These are phyloP conservation scores for Clarias platycephalus DNA, from an alignment of 2,797 vertebrate genomes.

Conservation along the genomic window DNA sequence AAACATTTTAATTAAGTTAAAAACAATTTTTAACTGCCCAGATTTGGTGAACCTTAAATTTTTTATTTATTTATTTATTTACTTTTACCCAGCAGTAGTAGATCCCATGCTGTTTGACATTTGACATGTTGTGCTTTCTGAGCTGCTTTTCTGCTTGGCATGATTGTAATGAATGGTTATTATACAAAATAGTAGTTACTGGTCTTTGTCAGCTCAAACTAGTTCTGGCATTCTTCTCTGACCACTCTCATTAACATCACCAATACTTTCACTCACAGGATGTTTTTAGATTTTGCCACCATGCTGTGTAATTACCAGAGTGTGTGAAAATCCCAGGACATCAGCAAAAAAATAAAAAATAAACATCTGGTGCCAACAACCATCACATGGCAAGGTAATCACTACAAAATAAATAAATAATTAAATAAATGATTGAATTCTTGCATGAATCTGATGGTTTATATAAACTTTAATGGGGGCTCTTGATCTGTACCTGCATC, in stretches of 20 bases:
- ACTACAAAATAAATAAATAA: no score
- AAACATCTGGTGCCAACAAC: background rate
- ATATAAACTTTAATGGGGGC: background rate
- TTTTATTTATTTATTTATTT: background rate
- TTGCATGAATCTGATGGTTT: background rate
- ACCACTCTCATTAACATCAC: background rate
- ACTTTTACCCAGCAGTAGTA: background rate
- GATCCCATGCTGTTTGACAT: background rate
- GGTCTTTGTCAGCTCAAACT: no score
- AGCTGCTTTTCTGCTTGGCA: slow-evolving; percentile 10
- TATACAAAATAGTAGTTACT: slow-evolving; percentile 4
- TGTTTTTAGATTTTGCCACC: background rate
- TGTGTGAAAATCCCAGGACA: background rate
- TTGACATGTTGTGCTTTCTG: background rate
- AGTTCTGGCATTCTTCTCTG: background rate
- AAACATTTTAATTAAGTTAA: no score
- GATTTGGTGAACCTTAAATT: background rate
- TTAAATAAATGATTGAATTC: no score
- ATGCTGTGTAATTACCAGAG: background rate
- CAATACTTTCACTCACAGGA: background rate
- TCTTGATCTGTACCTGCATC: background rate
- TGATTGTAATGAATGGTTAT: background rate
- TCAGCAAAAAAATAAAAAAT: background rate
- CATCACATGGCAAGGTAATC: background rate
- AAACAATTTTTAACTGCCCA: background rate